Percentiles rank a stretch among this genome's conserved stretches.
phyloP scores from a whole-genome alignment of 2,113 vertebrate genomes.

The Python bivittatus region DNA sequence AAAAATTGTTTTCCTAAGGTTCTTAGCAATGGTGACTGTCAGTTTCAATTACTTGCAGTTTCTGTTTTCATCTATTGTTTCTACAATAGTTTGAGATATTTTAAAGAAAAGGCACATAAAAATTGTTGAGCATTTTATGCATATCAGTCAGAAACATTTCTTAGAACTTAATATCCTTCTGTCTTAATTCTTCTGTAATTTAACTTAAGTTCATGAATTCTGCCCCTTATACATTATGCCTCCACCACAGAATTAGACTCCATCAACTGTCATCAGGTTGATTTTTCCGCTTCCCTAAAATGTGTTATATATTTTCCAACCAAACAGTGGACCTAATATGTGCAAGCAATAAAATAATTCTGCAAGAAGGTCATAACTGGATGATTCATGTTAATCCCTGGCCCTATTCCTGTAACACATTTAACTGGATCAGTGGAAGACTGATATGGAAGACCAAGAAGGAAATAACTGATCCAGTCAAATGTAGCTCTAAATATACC shows the following conservation, averaged over 20 bases:
- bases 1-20: not conserved
- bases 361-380: constrained; percentile 7
- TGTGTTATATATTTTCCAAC: constrained; percentile 33
- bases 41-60: too few species aligned
- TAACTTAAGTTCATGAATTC: constrained; percentile 11
- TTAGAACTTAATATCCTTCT: not conserved
- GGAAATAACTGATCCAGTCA: too few species aligned
- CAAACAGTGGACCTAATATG: constrained; percentile 17
- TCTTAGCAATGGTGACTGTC: too few species aligned
- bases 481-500: too few species aligned
- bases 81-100: too few species aligned
- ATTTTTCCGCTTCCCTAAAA: constrained; percentile 47
- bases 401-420: not conserved
- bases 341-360: constrained; percentile 44
- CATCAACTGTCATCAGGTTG: constrained; percentile 29
- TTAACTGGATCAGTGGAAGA: too few species aligned
- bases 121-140: too few species aligned
- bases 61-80: too few species aligned
- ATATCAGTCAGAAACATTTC: not conserved
- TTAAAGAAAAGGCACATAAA: too few species aligned
- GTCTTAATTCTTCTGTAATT: constrained; percentile 11
- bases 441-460: too few species aligned
- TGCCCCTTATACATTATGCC: constrained; percentile 31
- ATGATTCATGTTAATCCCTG: not conserved
- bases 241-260: constrained; percentile 34